Evolutionary conservation across 2,113 vertebrate species (phyloP).

Genomic region (Podarcis raffonei): DNA sequence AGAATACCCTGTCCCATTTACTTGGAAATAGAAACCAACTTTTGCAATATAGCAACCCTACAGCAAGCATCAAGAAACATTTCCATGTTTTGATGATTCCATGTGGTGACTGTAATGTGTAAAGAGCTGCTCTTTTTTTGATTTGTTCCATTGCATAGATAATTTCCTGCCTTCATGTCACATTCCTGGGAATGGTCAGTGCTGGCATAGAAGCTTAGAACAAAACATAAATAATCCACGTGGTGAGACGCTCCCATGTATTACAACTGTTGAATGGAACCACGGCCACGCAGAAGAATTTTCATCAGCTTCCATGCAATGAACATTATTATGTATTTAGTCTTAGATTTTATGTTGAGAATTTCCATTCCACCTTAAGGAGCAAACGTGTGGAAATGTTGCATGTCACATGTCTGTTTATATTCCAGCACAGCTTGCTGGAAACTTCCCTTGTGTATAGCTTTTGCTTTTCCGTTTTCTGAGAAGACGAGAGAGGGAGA

Average conservation of each 20-base stretch:
- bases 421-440: too few relatives aligned
- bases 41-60: not conserved
- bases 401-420: too few relatives aligned
- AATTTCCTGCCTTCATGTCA: too few relatives aligned
- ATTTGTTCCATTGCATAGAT: not conserved
- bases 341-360: too few relatives aligned
- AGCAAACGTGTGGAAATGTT: too few relatives aligned
- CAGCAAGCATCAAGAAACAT: not conserved
- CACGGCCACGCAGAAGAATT: not conserved
- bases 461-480: too few relatives aligned
- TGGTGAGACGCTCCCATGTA: not conserved
- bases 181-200: not conserved
- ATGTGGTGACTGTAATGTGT: not conserved
- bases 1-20: not conserved
- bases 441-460: too few relatives aligned
- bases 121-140: not conserved
- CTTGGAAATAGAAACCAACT: not conserved
- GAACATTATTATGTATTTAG: not conserved
- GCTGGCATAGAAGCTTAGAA: not conserved
- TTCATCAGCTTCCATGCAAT: not conserved
- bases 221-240: not conserved
- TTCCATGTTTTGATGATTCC: not conserved
- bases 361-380: too few relatives aligned
- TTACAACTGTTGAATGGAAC: not conserved
- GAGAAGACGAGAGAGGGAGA: too few relatives aligned